Conservation (phyloP, 1,140 invertebrate species). For the Anagrus nilaparvatae region DNA sequence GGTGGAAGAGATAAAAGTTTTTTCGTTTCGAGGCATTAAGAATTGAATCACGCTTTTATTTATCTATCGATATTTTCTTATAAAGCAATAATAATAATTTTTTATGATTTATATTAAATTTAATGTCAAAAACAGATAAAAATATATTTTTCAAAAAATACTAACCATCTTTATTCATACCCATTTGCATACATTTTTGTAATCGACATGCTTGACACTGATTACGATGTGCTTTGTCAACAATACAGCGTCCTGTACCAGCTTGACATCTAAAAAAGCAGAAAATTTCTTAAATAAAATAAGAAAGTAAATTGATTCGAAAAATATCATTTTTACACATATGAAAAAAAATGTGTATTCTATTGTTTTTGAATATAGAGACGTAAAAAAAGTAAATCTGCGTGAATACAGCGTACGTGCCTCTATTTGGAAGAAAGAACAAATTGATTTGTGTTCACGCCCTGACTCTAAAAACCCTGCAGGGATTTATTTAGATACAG, state of each 20-base stretch:
- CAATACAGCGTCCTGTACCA: constrained; percentile 87
- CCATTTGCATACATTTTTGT: constrained; percentile 97
- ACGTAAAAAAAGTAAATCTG: neutral
- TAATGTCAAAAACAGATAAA: no score
- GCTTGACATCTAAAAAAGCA: constrained; percentile 76
- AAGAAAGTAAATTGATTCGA: neutral
- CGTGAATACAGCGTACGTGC: neutral
- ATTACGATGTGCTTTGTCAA: constrained; percentile 97
- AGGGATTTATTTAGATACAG: constrained; percentile 1
- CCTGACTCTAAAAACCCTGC: constrained; percentile 24
- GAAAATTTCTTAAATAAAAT: neutral
- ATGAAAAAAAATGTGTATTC: no score
- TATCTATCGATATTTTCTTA: no score
- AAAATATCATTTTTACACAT: neutral
- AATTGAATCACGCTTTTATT: no score
- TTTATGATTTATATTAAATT: no score
- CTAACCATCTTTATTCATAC: constrained; percentile 99
- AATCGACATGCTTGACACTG: constrained; percentile 96
- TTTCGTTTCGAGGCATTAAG: constrained; percentile 31
- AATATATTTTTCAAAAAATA: no score
- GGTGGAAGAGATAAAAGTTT: no score
- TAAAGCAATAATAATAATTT: no score
- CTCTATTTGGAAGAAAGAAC: constrained; percentile 5
- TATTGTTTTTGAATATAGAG: neutral
- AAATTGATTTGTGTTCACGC: constrained; percentile 46